Percentiles rank a stretch among this genome's conserved stretches.
Conservation (phyloP, 2,113 vertebrate genomes). For the Vanacampus margaritifer region DNA sequence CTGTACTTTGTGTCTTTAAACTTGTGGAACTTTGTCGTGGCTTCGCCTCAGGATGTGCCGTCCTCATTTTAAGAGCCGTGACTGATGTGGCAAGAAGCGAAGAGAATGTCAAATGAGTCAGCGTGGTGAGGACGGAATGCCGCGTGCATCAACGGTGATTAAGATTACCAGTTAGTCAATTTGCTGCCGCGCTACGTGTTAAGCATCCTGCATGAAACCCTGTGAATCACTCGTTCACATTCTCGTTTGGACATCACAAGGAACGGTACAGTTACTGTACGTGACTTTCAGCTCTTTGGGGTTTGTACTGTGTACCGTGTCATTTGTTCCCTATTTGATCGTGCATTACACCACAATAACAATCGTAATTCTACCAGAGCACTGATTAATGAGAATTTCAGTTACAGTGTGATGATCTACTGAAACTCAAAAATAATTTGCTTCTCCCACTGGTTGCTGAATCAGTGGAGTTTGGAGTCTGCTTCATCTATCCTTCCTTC, state of each 20-base stretch:
- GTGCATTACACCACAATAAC: too few relatives aligned
- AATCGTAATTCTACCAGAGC: too few relatives aligned
- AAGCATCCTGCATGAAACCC: constrained; percentile 27
- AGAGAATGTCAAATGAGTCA: constrained; percentile 55
- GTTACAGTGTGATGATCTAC: too few relatives aligned
- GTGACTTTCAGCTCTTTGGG: constrained; percentile 18
- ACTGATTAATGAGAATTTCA: too few relatives aligned
- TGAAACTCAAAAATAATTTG: too few relatives aligned
- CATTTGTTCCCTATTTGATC: too few relatives aligned
- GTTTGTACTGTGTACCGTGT: too few relatives aligned
- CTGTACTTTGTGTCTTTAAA: neutral
- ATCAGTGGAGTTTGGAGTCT: too few relatives aligned
- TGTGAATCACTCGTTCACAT: constrained; percentile 39
- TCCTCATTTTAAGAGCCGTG: constrained; percentile 31
- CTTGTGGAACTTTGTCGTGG: constrained; percentile 4
- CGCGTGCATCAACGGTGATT: constrained; percentile 49
- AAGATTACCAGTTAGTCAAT: constrained; percentile 52
- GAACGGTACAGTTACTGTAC: constrained; percentile 23
- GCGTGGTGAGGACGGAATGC: constrained; percentile 37
- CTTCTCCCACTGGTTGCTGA: too few relatives aligned
- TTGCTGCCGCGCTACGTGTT: constrained; percentile 29
- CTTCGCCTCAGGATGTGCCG: constrained; percentile 22
- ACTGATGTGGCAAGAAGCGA: constrained; percentile 39
- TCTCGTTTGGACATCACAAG: constrained; percentile 46
- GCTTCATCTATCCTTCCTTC: too few relatives aligned